phyloP scores from a whole-genome alignment of 2,113 vertebrate genomes.

The Noctilio leporinus region DNA sequence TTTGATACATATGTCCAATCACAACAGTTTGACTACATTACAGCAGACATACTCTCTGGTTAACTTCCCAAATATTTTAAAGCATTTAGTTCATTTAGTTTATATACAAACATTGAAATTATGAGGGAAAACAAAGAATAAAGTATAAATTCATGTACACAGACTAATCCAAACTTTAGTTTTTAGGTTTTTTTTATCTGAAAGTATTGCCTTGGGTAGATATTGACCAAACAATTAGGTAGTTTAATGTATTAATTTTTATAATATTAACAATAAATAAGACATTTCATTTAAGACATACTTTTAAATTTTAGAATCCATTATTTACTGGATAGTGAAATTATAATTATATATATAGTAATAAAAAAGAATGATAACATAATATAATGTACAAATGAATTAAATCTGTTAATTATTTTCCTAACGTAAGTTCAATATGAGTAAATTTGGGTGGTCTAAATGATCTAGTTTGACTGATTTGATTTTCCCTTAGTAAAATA shows the following conservation, averaged over 20 bases:
- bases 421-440: neutral
- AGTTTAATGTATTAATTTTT: neutral
- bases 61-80: neutral
- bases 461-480: neutral
- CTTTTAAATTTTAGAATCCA: neutral
- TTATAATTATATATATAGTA: neutral
- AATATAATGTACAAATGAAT: conserved; percentile 1
- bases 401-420: conserved; percentile 20
- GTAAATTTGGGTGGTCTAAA: neutral
- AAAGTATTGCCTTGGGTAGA: neutral
- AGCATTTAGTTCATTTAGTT: neutral
- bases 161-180: neutral
- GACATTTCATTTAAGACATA: neutral
- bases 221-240: neutral
- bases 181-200: neutral
- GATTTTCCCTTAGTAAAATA: neutral
- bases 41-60: neutral
- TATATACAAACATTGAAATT: neutral
- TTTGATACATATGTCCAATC: neutral
- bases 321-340: neutral
- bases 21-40: neutral
- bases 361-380: neutral
- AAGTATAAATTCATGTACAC: neutral
- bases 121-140: neutral
- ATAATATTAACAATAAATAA: neutral